Base-by-base conservation (phyloP, 1,140 invertebrate genomes). In the Mya arenaria region DNA sequence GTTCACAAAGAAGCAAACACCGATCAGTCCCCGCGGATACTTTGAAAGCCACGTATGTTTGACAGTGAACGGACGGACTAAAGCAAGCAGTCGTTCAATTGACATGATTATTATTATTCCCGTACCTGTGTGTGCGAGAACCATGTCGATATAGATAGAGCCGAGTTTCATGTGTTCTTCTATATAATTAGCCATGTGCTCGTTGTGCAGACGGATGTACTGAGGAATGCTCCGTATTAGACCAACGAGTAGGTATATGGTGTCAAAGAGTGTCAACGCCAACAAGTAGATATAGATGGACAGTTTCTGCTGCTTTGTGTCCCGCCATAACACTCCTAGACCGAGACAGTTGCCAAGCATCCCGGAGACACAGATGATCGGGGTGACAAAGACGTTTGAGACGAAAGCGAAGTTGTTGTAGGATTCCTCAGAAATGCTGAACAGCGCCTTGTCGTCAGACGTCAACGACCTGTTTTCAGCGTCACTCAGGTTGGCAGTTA, bases 101-200 rank as follows among this genome's bases (percentile, higher is more conserved):
- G 74, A 78, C 74, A 78, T 78, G 4, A 78, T 44, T 17, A 78
- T 39, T 19, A 78, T 66, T 4, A 78, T 30, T 17, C 60, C 74
- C 8, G 58, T 25, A 1, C 37, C 39, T 4, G 60, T 52, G 25
- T 78, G 74, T 5, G 74, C 39, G 2, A 78, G 39, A 2, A 78
- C 62, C 74, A 78, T 65, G 39, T 78, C 74, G 0, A 55, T 10
- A 25, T 78, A 78, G 1, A 78, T 78, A 1, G 62, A 55, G 19
- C 74, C 74, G 2, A 78, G 62, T 48, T 78, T 78, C 74, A 78
- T 78, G 30, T 78, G 74, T 34, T 78, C 74, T 23, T 36, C 62
- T 8, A 78, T 17, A 44, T 65, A 78, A 34, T 78, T 78, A 0
- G 74, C 60, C 4, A 78, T 1, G 1, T 65, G 30, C 28, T 78